These are phyloP conservation scores for Perca flavescens DNA, from an alignment of 2,113 vertebrate species.

Conservation along the genomic window DNA sequence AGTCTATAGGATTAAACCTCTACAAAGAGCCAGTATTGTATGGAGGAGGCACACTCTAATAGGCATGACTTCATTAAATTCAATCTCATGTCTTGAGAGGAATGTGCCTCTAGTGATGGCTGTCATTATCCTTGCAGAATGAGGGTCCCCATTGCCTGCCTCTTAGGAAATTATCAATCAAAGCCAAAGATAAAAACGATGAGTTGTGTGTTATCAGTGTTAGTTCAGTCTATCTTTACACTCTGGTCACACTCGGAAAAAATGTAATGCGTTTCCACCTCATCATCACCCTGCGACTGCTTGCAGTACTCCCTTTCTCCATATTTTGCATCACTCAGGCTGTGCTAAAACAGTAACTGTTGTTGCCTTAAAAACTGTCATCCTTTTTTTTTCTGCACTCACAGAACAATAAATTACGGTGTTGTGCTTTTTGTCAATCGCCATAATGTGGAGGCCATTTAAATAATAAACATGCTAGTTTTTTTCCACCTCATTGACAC, in stretches of 20 bases:
- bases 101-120: constrained; percentile 54
- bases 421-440: constrained; percentile 27
- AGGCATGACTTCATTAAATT: constrained; percentile 78
- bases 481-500: constrained; percentile 40
- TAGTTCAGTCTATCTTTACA: not conserved
- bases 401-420: constrained; percentile 3
- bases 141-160: constrained; percentile 14
- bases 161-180: constrained; percentile 40
- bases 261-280: not conserved
- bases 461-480: constrained; percentile 43
- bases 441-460: constrained; percentile 44
- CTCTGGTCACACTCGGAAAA: not conserved
- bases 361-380: not conserved
- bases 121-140: constrained; percentile 45
- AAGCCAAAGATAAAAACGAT: constrained; percentile 22
- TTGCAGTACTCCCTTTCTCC: not conserved
- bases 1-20: constrained; percentile 74
- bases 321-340: not conserved
- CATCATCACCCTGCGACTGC: not conserved
- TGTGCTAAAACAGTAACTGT: not conserved
- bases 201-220: constrained; percentile 3
- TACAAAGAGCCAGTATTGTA: constrained; percentile 65
- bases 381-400: not conserved
- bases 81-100: constrained; percentile 59
- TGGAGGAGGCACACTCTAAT: constrained; percentile 63